These are phyloP conservation scores for Menidia menidia DNA, from an alignment of 2,797 vertebrate species.

Conservation along the genomic window DNA sequence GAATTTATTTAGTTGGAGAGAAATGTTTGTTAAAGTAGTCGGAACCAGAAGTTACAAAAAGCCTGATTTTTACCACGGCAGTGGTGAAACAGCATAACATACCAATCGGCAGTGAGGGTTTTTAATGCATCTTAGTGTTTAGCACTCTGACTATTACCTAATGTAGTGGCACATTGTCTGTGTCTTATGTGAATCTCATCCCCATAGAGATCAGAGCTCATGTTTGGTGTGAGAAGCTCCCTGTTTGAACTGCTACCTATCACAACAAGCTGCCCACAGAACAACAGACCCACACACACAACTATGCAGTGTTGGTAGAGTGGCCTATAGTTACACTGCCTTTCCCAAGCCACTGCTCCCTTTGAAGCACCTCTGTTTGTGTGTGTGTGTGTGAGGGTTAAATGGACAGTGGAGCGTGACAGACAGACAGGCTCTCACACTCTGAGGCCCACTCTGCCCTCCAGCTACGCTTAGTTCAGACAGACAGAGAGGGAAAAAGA, in stretches of 20 bases:
- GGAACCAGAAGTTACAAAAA: neutral
- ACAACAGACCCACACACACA: slow-evolving; percentile 82
- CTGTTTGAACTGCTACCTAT: slow-evolving; percentile 78
- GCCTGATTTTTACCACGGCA: neutral
- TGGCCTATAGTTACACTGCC: slow-evolving; percentile 78
- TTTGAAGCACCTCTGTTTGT: slow-evolving; percentile 74
- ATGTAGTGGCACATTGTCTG: slow-evolving; percentile 45
- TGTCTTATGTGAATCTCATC: slow-evolving; percentile 74
- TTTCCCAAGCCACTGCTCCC: slow-evolving; percentile 82
- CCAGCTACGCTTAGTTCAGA: slow-evolving; percentile 82
- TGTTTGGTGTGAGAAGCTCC: slow-evolving; percentile 78
- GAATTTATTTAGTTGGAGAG: neutral
- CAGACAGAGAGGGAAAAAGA: slow-evolving; percentile 71
- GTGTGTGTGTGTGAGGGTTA: slow-evolving; percentile 68
- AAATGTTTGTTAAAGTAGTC: neutral
- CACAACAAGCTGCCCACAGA: slow-evolving; percentile 78
- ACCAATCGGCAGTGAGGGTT: neutral
- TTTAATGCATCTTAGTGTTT: slow-evolving; percentile 15
- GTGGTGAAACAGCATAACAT: slow-evolving; percentile 2
- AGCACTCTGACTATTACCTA: slow-evolving; percentile 45
- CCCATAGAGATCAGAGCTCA: slow-evolving; percentile 73
- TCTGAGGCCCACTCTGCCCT: slow-evolving; percentile 81
- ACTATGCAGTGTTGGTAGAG: slow-evolving; percentile 83
- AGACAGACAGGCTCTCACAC: slow-evolving; percentile 82
- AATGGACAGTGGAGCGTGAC: slow-evolving; percentile 83